Evolutionary conservation across 1,140 invertebrate genomes (phyloP), one percentile per base, ranked within the genome.

Genomic region (Eulimnadia texana): DNA sequence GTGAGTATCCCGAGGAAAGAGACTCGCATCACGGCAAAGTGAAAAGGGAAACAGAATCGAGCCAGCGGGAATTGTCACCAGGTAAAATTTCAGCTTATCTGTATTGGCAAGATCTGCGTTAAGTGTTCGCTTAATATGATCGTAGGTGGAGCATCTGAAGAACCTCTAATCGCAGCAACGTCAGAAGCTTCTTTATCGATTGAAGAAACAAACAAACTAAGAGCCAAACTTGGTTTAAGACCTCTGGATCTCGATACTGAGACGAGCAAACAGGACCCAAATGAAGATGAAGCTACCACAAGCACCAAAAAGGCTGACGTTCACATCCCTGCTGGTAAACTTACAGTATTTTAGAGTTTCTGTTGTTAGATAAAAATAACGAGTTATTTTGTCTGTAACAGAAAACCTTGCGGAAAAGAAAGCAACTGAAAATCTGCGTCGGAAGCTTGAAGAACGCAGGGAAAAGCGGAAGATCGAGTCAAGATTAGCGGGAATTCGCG

Each of bases 211-310:
- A 96, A 97, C 73, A 88, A 85, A 68, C 71, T 98, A 0, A 77
- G 94, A 69, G 88, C 89, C 3, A 93, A 96, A 70, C 78, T 99
- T 16, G 94, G 94, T 2, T 75, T 98, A 1, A 95, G 95, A 71
- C 95, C 94, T 3, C 74, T 98, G 1, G 85, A 95, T 68, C 74
- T 90, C 3, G 76, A 78, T 58, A 72, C 66, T 64, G 62, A 75
- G 71, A 66, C 71, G 61, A 55, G 63, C 64, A 19, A 79, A 29
- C 53, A 29, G 52, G 77, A 78, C 62, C 75, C 54, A 16, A 65
- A 67, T 20, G 42, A 25, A 6, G 20, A 24, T 1, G 57, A 25
- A 25, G 65, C 59, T 50, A 61, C 53, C n/a, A 64, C 64, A 55
- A 70, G 70, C 67, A 85, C 85, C 71, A 88, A 88, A 69, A 79